Percentiles rank a stretch among this genome's conserved stretches.
phyloP scores from a whole-genome alignment of 2,888 invertebrate genomes.

The Melanargia galathea region DNA sequence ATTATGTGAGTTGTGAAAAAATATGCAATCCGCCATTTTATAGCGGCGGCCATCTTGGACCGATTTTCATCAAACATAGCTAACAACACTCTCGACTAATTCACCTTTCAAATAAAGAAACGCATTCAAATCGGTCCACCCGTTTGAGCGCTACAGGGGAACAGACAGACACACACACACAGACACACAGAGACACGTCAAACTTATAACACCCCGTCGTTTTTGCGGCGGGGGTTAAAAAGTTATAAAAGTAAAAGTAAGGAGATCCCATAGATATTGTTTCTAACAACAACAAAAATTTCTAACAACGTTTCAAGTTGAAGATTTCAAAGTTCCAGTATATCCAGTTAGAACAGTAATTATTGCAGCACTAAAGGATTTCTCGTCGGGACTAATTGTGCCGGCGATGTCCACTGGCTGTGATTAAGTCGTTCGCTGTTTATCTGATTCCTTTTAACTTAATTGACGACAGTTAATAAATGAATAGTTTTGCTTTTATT shows the following conservation, averaged over 20 bases:
- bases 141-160: too few species aligned
- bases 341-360: background rate
- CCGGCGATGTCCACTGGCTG: background rate
- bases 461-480: background rate
- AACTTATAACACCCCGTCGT: too few species aligned
- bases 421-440: constrained; percentile 1
- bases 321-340: background rate
- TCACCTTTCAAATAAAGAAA: too few species aligned
- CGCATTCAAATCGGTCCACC: too few species aligned
- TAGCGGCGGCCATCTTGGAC: too few species aligned
- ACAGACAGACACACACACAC: too few species aligned
- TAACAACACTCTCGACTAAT: too few species aligned
- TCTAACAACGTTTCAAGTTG: background rate
- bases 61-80: too few species aligned
- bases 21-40: too few species aligned
- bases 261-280: background rate
- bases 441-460: background rate
- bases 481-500: background rate
- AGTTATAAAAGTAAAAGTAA: background rate
- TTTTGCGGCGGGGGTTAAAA: too few species aligned
- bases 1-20: too few species aligned
- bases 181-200: too few species aligned
- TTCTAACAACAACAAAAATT: background rate
- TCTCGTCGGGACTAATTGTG: background rate
- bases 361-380: constrained; percentile 1